Evolutionary conservation across 1,140 invertebrate genomes (phyloP), one percentile per base, ranked within the genome.

Genomic region (Solen grandis): DNA sequence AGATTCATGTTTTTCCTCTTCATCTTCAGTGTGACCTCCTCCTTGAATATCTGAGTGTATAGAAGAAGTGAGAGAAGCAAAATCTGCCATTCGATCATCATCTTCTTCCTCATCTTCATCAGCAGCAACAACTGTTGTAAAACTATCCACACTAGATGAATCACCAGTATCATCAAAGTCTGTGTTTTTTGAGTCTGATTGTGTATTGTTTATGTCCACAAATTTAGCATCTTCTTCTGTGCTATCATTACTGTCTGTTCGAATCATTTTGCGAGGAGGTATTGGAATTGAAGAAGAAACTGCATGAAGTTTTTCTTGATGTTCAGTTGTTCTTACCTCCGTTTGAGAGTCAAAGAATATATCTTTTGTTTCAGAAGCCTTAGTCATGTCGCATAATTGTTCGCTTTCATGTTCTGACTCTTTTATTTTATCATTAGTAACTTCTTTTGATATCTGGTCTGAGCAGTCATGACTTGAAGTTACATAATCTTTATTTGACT

Each of bases 121-220:
- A 22, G 86, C 88, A 55, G 89, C 87, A 60, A 92, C 89, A 22
- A 92, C 91, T 63, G 91, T 92, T 55, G 90, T 96, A 93, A 97
- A 98, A 35, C 97, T 97, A 90, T 97, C 97, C 88, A 96, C 96
- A 46, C 94, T 95, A 0, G 96, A 96, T 0, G 96, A 97, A 84
- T 96, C 95, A 16, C 85, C 90, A 41, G 81, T 60, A 83, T 92
- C 90, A 72, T 91, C 90, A 62, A 87, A 88, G 19, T 82, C 76
- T 22, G 66, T 29, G 72, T 66, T 79, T 62, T 52, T 79, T 5
- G 54, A 31, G 38, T 38, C 63, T 31, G 41, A 54, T 29, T 33
- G 35, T 31, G 55, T 50, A 27, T 46, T 68, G n/a, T n/a, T n/a
- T n/a, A n/a, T n/a, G n/a, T n/a, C n/a, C n/a, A n/a, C n/a, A n/a